Base-by-base conservation (phyloP, 2,888 invertebrate species). In the Aphrophora alni region DNA sequence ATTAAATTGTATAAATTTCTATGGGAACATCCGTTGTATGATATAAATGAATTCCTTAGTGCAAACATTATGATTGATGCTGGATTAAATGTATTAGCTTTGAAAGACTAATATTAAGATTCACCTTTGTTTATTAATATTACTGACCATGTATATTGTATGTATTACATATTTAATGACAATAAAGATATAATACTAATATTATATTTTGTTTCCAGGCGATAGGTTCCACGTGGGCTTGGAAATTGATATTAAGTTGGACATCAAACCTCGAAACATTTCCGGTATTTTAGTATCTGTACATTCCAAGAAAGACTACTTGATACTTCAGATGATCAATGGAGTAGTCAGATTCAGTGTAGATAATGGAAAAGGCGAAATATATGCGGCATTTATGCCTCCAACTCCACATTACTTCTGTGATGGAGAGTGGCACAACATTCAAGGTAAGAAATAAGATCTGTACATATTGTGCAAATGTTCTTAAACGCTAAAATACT, bases 381-480 rank as follows among this genome's bases (percentile, higher is more conserved):
- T 96, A 85, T 92, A 92, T 1, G 93, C 96, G 1, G 92, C 91
- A 26, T 96, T 93, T 87, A 91, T 91, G 77, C 90, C 93, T 0
- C 92, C 92, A 38, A 90, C 91, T 72, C 91, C 92, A 82, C 92
- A 93, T 85, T 90, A 91, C 81, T 91, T 98, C 82, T 99, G 99
- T 87, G 97, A 99, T 88, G 98, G 99, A 74, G 91, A 95, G 79
- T 99, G 98, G 98, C 98, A 99, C 87, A 93, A 91, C 80, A 95
- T 98, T 85, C 91, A 92, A 88, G 93, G 94, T 94, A 87, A 88
- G 81, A 77, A 51, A n/a, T n/a, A n/a, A n/a, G n/a, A n/a, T n/a
- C 10, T 73, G 14, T 69, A n/a, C 70, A 24, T 38, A 7, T 5
- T 14, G 21, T 78, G 14, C 44, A 21, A 27, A 0, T 4, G 8